Conservation (phyloP, 2,113 vertebrate genomes). For the Tyto alba region DNA sequence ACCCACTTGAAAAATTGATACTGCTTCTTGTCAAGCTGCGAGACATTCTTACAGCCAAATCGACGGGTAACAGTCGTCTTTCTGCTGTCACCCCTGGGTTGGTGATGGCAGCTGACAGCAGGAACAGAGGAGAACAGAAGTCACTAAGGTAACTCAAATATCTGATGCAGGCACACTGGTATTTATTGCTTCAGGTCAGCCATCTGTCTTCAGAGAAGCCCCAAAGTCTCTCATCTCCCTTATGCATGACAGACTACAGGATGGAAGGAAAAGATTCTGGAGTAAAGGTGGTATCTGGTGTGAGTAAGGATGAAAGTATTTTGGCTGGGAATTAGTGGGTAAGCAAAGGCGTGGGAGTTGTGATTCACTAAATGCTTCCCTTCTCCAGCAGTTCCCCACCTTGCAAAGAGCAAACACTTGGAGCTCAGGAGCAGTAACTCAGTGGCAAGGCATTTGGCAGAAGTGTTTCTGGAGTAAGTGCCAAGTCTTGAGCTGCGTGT, state of each 20-base stretch:
- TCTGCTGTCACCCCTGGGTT: background rate
- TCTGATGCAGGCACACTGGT: background rate
- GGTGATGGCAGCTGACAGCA: background rate
- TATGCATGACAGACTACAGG: background rate
- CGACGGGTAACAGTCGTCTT: background rate
- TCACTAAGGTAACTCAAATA: background rate
- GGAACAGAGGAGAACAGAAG: background rate
- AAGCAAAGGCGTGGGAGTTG: background rate
- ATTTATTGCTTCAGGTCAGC: background rate
- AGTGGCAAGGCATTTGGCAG: background rate
- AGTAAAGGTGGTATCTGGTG: background rate
- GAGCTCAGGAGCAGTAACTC: background rate
- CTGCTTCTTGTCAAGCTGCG: background rate
- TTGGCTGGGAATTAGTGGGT: background rate
- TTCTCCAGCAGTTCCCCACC: background rate
- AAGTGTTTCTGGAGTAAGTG: background rate
- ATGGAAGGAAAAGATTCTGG: background rate
- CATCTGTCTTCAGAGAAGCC: background rate
- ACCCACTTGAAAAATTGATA: background rate
- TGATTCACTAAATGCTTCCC: background rate
- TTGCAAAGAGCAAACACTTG: background rate
- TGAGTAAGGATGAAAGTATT: constrained; percentile 3
- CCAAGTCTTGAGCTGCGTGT: background rate
- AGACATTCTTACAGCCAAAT: background rate
- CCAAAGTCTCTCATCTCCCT: background rate